Evolutionary conservation across 2,888 invertebrate genomes (phyloP).

Genomic region (Seladonia tumulorum): DNA sequence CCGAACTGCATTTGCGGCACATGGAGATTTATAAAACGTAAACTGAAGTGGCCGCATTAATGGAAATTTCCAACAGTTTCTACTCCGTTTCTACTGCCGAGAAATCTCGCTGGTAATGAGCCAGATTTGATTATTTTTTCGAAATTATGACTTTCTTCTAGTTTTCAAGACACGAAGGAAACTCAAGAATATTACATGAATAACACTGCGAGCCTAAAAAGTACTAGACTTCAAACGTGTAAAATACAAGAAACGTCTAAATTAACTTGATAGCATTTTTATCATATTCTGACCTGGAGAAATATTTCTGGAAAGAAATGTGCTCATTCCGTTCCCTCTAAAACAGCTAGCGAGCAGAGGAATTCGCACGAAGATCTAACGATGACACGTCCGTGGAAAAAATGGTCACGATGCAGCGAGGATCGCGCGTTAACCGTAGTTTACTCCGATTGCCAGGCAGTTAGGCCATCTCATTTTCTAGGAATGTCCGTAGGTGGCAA

Average conservation of each 20-base stretch:
- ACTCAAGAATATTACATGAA: not conserved
- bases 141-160: not conserved
- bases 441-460: not conserved
- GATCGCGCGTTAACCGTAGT: not conserved
- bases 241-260: no score
- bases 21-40: not conserved
- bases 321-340: not conserved
- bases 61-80: not conserved
- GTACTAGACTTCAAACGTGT: no score
- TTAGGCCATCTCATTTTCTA: constrained; percentile 35
- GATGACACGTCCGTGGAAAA: not conserved
- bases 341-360: not conserved
- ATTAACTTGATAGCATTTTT: not conserved
- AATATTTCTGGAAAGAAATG: not conserved
- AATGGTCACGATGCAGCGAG: constrained; percentile 1
- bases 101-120: not conserved
- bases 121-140: not conserved
- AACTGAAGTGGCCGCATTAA: not conserved
- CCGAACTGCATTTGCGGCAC: not conserved
- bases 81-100: no score
- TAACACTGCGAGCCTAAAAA: no score
- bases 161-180: not conserved
- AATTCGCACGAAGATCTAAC: not conserved
- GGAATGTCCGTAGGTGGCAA: constrained; percentile 46
- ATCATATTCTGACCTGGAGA: not conserved